These are phyloP conservation scores for Lepisosteus oculatus DNA, from an alignment of 2,113 vertebrate genomes.

Conservation along the genomic window DNA sequence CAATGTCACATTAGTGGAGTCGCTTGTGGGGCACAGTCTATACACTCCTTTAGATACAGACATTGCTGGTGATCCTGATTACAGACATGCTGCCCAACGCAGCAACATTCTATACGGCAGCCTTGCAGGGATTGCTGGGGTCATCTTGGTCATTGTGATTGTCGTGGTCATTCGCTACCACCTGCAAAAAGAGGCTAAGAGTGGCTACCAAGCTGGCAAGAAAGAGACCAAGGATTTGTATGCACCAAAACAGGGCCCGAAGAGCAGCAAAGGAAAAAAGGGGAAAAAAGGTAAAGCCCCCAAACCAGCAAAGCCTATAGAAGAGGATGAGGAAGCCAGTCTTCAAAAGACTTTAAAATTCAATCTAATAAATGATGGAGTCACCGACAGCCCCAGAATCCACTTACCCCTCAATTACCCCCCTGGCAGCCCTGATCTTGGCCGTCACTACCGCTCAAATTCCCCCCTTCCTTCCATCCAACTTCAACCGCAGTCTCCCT, in stretches of 20 bases:
- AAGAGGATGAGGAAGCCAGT: constrained; percentile 88
- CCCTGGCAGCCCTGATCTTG: constrained; percentile 89
- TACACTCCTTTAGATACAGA: constrained; percentile 91
- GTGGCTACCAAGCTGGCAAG: constrained; percentile 94
- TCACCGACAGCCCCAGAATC: constrained; percentile 89
- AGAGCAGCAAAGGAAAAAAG: constrained; percentile 86
- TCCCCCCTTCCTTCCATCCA: constrained; percentile 95
- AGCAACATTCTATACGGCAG: constrained; percentile 89
- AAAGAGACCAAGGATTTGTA: constrained; percentile 97
- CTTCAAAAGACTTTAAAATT: constrained; percentile 92
- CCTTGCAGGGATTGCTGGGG: constrained; percentile 82
- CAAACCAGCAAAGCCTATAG: constrained; percentile 81
- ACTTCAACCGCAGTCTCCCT: constrained; percentile 94
- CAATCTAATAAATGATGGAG: constrained; percentile 87
- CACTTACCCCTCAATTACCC: constrained; percentile 94
- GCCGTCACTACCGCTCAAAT: constrained; percentile 95
- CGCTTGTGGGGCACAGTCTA: constrained; percentile 87
- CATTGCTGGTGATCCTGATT: constrained; percentile 91
- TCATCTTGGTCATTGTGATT: constrained; percentile 84
- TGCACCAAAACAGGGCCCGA: constrained; percentile 84
- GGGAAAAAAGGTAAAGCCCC: constrained; percentile 91
- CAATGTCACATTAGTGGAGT: constrained; percentile 86
- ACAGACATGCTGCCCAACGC: constrained; percentile 77
- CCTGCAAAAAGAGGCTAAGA: constrained; percentile 90
- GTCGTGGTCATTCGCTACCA: constrained; percentile 86